These are phyloP conservation scores for Megaleporinus macrocephalus DNA, from an alignment of 2,113 vertebrate genomes.

Conservation along the genomic window DNA sequence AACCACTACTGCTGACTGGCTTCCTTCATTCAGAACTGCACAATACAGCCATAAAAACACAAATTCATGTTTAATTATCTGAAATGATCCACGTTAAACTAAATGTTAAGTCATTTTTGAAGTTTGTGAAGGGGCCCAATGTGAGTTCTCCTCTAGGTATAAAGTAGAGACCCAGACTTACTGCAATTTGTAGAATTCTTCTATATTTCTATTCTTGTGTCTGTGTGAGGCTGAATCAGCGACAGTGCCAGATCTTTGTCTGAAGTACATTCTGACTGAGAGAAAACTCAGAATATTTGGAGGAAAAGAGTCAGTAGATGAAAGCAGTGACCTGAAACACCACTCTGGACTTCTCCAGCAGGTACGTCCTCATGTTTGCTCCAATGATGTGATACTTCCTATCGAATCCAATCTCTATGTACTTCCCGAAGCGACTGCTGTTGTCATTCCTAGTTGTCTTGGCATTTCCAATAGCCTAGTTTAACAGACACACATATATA, in stretches of 20 bases:
- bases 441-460: conserved; percentile 99
- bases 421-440: conserved; percentile 98
- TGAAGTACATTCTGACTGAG: background rate
- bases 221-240: too few relatives aligned
- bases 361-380: conserved; percentile 97
- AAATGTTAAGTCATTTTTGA: background rate
- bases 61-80: background rate
- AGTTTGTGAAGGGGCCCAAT: too few relatives aligned
- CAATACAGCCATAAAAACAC: too few relatives aligned
- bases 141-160: too few relatives aligned
- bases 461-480: conserved; percentile 94
- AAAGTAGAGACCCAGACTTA: too few relatives aligned
- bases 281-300: background rate
- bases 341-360: conserved; percentile 96
- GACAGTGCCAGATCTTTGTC: background rate
- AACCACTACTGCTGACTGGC: too few relatives aligned
- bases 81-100: background rate
- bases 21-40: too few relatives aligned
- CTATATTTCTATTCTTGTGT: too few relatives aligned
- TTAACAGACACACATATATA: background rate
- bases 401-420: conserved; percentile 97
- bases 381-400: conserved; percentile 88
- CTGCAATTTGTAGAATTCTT: too few relatives aligned
- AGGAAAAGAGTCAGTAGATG: background rate
- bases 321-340: conserved; percentile 91